phyloP scores from a whole-genome alignment of 1,140 invertebrate genomes.

The Parapsyche elsis region DNA sequence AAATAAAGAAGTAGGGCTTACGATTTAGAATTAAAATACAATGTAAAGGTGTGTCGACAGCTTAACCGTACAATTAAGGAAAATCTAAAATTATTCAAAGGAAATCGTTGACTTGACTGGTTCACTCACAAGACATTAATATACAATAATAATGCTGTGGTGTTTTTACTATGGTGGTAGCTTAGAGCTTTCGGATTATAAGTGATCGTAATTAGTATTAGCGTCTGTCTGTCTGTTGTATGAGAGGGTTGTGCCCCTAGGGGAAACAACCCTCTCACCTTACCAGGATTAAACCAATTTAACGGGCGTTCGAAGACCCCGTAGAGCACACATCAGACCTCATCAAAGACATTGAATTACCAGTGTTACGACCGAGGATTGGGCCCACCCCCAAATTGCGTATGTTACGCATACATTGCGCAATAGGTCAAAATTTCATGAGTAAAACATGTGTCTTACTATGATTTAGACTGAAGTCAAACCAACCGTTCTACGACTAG shows the following conservation, averaged over 20 bases:
- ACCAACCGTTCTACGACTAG: no score
- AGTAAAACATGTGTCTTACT: not conserved
- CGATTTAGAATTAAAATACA: no score
- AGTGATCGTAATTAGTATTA: slow-evolving; percentile 23
- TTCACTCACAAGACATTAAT: no score
- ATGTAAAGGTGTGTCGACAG: no score
- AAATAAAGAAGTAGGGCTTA: no score
- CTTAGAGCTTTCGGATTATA: no score
- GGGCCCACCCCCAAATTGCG: not conserved
- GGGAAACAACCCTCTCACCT: not conserved
- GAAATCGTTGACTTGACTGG: no score
- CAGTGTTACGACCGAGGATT: not conserved
- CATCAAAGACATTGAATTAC: not conserved
- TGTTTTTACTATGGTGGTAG: no score
- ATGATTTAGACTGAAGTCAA: no score
- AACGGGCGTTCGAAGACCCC: not conserved
- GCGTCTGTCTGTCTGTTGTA: slow-evolving; percentile 16
- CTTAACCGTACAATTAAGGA: no score
- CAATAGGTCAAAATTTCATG: not conserved
- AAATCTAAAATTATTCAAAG: no score
- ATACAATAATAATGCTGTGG: no score
- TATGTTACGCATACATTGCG: not conserved
- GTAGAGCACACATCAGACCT: not conserved
- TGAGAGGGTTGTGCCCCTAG: not conserved
- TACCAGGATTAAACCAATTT: slow-evolving; percentile 4